These are phyloP conservation scores for Latrodectus hesperus DNA, from an alignment of 2,888 invertebrate species.

Conservation along the genomic window DNA sequence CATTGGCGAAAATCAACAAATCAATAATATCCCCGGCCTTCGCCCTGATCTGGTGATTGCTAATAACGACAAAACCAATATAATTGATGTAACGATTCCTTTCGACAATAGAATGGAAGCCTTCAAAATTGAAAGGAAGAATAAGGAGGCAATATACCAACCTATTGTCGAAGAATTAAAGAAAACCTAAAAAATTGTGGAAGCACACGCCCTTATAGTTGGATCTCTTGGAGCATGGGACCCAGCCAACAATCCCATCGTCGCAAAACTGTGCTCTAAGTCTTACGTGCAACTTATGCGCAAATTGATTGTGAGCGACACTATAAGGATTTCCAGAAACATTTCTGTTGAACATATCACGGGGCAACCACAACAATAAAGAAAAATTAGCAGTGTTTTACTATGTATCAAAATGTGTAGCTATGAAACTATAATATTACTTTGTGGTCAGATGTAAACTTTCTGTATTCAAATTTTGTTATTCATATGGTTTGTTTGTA, in stretches of 20 bases:
- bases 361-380: too few species aligned
- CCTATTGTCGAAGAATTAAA: not conserved
- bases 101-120: not conserved
- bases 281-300: not conserved
- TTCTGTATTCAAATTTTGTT: too few species aligned
- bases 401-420: too few species aligned
- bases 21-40: not conserved
- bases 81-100: not conserved
- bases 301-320: not conserved
- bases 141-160: not conserved
- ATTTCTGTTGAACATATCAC: not conserved
- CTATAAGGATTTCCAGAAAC: not conserved
- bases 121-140: not conserved
- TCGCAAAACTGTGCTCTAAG: not conserved
- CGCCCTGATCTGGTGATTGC: not conserved
- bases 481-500: too few species aligned
- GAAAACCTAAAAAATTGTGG: too few species aligned
- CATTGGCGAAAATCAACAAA: not conserved
- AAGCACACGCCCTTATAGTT: too few species aligned
- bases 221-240: not conserved
- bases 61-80: not conserved
- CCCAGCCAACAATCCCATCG: not conserved
- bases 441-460: too few species aligned
- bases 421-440: too few species aligned
- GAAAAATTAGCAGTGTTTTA: too few species aligned